These are phyloP conservation scores for Heteropelma amictum DNA, from an alignment of 2,888 invertebrate species.

Conservation along the genomic window DNA sequence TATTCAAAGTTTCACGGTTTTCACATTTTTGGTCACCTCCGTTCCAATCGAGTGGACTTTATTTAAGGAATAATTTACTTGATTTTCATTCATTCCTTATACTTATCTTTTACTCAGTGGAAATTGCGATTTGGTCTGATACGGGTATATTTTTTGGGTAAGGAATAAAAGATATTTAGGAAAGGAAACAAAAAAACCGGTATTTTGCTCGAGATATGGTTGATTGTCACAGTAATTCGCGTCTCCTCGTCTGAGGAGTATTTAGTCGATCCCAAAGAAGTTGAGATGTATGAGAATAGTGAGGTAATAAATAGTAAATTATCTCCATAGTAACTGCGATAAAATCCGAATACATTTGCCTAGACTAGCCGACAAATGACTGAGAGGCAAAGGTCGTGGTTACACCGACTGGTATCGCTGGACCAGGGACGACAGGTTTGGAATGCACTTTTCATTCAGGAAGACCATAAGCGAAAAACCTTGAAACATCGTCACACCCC, in stretches of 20 bases:
- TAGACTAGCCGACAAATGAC: constrained; percentile 46
- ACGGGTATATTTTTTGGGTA: no score
- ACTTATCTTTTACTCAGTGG: no score
- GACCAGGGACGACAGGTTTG: constrained; percentile 34
- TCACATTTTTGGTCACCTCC: no score
- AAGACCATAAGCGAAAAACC: constrained; percentile 45
- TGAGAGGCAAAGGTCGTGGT: constrained; percentile 41
- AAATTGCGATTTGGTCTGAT: no score
- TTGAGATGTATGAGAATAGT: neutral
- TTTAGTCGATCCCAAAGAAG: neutral
- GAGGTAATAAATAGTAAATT: constrained; percentile 34
- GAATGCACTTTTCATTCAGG: constrained; percentile 55
- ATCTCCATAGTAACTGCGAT: constrained; percentile 41
- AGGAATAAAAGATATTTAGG: no score
- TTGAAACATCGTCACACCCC: constrained; percentile 55
- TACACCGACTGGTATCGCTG: neutral
- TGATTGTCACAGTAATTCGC: neutral
- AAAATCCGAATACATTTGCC: constrained; percentile 51
- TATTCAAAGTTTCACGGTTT: no score
- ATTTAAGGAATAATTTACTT: no score
- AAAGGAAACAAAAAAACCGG: no score
- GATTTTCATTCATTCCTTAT: no score
- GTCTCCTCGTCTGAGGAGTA: neutral
- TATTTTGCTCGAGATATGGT: neutral
- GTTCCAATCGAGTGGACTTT: no score